A percentile compares a stretch with the other conserved stretches of the same genome.
These are phyloP conservation scores for Melangyna quadrimaculata DNA, from an alignment of 2,888 invertebrate species.

Conservation along the genomic window DNA sequence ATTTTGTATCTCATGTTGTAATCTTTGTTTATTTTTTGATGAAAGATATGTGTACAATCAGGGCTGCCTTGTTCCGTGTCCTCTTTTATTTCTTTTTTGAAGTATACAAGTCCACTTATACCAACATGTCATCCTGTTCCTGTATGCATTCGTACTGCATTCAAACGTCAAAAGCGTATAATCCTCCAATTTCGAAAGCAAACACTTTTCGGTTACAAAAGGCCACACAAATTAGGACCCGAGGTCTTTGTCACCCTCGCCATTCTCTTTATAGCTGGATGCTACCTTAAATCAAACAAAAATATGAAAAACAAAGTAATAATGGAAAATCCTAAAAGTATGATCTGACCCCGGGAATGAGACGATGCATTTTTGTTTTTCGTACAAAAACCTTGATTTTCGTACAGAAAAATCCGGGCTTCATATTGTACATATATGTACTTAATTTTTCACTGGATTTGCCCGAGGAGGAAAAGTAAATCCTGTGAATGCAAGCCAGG, in stretches of 20 bases:
- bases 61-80: conserved; percentile 13
- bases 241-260: conserved; percentile 55
- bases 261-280: conserved; percentile 2
- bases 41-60: conserved; percentile 45
- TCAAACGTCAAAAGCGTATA: conserved; percentile 69
- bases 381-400: conserved; percentile 50
- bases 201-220: conserved; percentile 61
- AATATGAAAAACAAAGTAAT: neutral
- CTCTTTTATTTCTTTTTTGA: conserved; percentile 23
- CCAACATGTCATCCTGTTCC: conserved; percentile 42
- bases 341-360: conserved; percentile 46
- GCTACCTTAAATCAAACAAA: conserved; percentile 10
- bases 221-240: conserved; percentile 56
- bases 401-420: conserved; percentile 37
- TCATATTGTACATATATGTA: neutral
- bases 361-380: conserved; percentile 62
- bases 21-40: conserved; percentile 60
- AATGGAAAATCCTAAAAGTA: conserved; percentile 31
- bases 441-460: conserved; percentile 21
- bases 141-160: conserved; percentile 31
- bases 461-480: conserved; percentile 26
- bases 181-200: conserved; percentile 68
- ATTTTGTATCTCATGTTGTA: conserved; percentile 57
- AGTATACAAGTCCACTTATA: neutral
- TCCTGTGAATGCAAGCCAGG: conserved; percentile 45